A percentile compares a stretch with the other conserved stretches of the same genome.
These are phyloP conservation scores for Pristionchus maxplancki DNA, from an alignment of 2,888 invertebrate species.

Conservation along the genomic window DNA sequence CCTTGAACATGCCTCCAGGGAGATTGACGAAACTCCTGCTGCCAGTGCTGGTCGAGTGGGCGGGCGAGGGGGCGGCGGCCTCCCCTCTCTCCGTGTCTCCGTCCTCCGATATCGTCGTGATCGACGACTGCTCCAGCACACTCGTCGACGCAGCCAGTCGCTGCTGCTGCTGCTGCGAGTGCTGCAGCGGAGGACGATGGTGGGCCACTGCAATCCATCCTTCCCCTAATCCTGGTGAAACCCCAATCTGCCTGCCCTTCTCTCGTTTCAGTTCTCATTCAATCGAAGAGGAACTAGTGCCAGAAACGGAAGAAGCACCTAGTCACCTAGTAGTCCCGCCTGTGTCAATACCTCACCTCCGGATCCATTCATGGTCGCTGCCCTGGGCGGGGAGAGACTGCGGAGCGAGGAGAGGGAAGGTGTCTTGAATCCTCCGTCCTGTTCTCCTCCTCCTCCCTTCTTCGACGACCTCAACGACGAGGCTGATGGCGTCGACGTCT, in stretches of 20 bases:
- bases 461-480: not conserved
- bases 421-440: constrained; percentile 22
- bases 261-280: too few relatives aligned
- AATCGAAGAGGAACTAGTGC: too few relatives aligned
- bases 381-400: not conserved
- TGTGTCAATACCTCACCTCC: constrained; percentile 3
- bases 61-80: not conserved
- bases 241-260: too few relatives aligned
- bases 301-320: too few relatives aligned
- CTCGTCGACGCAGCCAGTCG: not conserved
- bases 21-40: constrained; percentile 16
- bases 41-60: not conserved
- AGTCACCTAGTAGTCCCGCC: too few relatives aligned
- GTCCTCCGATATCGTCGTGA: constrained; percentile 29
- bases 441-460: not conserved
- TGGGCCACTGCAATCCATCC: too few relatives aligned
- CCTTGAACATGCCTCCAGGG: constrained; percentile 33
- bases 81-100: not conserved
- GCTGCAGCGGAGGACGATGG: not conserved
- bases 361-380: not conserved
- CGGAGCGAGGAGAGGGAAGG: not conserved
- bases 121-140: not conserved
- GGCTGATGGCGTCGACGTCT: not conserved
- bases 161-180: not conserved
- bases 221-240: too few relatives aligned